Base-by-base conservation (phyloP, 2,113 vertebrate genomes). In the Halcyon malimbica region DNA sequence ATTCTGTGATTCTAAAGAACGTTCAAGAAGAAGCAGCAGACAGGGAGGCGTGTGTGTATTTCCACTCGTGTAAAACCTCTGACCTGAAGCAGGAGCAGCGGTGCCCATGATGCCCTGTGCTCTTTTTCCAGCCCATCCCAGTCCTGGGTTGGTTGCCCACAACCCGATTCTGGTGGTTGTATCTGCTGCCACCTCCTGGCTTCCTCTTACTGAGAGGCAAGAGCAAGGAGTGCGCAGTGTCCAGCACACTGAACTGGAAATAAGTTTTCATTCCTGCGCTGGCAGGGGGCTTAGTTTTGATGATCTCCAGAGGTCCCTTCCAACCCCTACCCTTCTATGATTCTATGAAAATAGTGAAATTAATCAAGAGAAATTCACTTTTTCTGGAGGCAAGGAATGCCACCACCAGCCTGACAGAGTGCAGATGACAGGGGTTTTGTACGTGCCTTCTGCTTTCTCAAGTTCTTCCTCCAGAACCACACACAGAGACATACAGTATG, bases 111-210 rank as follows among this genome's bases (percentile, higher is more conserved):
- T 4, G 18, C 10, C 3, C 48, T 41, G 28, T 35, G 59, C 69
- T 70, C 60, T 48, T 67, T 41, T 41, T 50, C 73, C 29, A n/a
- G 31, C 24, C 1, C 0, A 4, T 54, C 46, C 41, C 51, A 9
- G 35, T 21, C 23, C 28, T 57, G 3, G 6, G 48, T 35, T 48
- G 26, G 48, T 13, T 2, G 59, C 41, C 31, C 11, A 0, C 7
- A 10, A 8, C 44, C 29, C 5, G 26, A 3, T 42, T 33, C 20
- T 29, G 28, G 20, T 33, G 13, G 4, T 75, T 93, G 93, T 59
- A 23, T 96, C 64, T 98, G 96, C 97, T 98, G 98, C 98, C 98
- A 90, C 35, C 98, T 98, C 73, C 97, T 93, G 98, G 96, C 69
- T 39, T 16, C 13, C 53, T 48, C 24, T 29, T 10, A 7, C 21